phyloP scores from a whole-genome alignment of 2,113 vertebrate genomes.

The Struthidea cinerea region DNA sequence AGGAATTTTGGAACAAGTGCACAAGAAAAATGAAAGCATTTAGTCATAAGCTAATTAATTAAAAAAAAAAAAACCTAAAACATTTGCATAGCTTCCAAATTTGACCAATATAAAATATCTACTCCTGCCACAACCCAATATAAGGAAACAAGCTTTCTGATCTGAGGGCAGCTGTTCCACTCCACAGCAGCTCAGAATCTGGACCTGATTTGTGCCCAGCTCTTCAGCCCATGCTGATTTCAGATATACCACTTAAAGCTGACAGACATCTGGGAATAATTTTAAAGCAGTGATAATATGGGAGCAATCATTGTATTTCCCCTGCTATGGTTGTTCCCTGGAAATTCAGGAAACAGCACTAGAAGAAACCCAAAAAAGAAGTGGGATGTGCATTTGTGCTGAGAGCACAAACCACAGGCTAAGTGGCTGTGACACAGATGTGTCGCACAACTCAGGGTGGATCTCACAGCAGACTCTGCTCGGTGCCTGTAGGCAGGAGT shows the following conservation, averaged over 20 bases:
- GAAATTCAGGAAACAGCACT: not conserved
- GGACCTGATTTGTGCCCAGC: not conserved
- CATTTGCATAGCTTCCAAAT: not conserved
- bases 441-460: rapidly evolving
- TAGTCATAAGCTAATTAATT: not conserved
- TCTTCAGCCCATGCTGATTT: not conserved
- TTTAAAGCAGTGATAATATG: not conserved
- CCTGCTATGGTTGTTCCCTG: not conserved
- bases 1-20: not conserved
- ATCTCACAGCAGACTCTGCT: not conserved
- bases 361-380: not conserved
- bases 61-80: not conserved
- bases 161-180: not conserved
- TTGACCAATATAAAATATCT: not conserved
- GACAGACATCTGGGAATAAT: not conserved
- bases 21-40: not conserved
- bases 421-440: not conserved
- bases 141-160: not conserved
- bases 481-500: rapidly evolving
- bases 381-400: not conserved
- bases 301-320: not conserved
- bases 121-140: not conserved
- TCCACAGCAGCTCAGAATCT: not conserved
- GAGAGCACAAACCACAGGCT: not conserved
- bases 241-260: not conserved